Evolutionary conservation across 2,888 invertebrate species (phyloP).

Genomic region (Drosophila siamana): DNA sequence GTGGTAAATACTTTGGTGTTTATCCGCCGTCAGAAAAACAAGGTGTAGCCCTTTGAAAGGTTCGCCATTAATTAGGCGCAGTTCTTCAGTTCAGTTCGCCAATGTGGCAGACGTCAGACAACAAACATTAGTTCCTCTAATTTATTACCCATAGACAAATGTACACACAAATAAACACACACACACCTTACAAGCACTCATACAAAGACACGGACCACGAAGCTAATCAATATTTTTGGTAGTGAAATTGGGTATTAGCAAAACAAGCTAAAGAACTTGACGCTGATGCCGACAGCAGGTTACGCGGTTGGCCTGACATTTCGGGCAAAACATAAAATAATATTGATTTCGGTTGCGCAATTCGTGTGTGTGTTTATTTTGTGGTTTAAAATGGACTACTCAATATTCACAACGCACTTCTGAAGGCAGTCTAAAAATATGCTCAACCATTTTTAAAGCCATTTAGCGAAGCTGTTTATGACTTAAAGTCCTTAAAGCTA

Average conservation of each 20-base stretch:
- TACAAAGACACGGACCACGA: neutral
- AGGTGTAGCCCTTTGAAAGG: constrained; percentile 79
- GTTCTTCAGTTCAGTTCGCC: constrained; percentile 40
- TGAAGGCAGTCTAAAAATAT: neutral
- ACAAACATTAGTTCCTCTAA: constrained; percentile 71
- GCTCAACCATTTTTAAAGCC: neutral
- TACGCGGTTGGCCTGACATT: constrained; percentile 43
- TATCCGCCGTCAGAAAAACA: constrained; percentile 50
- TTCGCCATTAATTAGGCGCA: constrained; percentile 76
- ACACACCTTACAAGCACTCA: no score
- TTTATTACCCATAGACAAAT: constrained; percentile 63
- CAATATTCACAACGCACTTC: constrained; percentile 11
- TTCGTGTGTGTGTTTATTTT: constrained; percentile 9
- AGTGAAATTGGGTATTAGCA: constrained; percentile 42
- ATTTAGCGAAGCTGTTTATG: neutral
- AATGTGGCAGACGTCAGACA: constrained; percentile 60
- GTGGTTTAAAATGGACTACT: constrained; percentile 28
- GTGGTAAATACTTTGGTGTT: constrained; percentile 44
- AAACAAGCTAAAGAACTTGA: constrained; percentile 19
- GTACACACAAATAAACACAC: no score
- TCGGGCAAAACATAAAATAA: constrained; percentile 33
- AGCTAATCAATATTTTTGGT: constrained; percentile 47
- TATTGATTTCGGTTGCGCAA: constrained; percentile 53
- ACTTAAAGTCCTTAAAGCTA: neutral
- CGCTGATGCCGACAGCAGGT: constrained; percentile 2